These are phyloP conservation scores for Mycalesis mineus DNA, from an alignment of 2,888 invertebrate species.

Conservation along the genomic window DNA sequence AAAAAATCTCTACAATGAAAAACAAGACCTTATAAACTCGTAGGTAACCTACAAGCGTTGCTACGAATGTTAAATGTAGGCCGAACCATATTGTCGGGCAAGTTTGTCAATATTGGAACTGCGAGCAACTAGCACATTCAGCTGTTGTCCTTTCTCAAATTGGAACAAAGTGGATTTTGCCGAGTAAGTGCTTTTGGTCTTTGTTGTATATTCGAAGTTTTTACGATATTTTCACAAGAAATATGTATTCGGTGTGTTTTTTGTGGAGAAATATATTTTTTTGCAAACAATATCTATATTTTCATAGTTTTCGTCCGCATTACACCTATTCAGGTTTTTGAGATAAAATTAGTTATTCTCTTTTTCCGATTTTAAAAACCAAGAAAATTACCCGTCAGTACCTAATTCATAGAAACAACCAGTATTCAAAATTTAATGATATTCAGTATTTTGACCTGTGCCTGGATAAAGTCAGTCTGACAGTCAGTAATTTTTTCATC, in stretches of 20 bases:
- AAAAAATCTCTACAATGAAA: not conserved
- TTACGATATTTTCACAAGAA: not conserved
- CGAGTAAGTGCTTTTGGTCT: slow-evolving; percentile 16
- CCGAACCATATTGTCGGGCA: slow-evolving; percentile 30
- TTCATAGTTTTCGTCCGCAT: too few relatives aligned
- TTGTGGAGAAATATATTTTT: not conserved
- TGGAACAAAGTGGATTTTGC: slow-evolving; percentile 19
- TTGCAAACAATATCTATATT: too few relatives aligned
- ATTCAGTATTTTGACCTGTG: too few relatives aligned
- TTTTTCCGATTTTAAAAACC: too few relatives aligned
- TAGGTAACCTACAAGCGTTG: not conserved
- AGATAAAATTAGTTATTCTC: too few relatives aligned
- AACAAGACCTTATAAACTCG: too few relatives aligned
- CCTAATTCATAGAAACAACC: too few relatives aligned
- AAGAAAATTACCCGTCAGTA: too few relatives aligned
- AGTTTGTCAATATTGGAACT: slow-evolving; percentile 39
- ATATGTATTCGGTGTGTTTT: not conserved
- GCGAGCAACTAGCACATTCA: slow-evolving; percentile 32
- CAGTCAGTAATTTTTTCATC: too few relatives aligned
- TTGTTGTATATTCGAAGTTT: slow-evolving; percentile 5
- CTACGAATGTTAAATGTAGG: slow-evolving; percentile 22
- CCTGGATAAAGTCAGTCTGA: too few relatives aligned
- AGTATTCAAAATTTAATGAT: too few relatives aligned
- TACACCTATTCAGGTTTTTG: too few relatives aligned
- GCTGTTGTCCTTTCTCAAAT: slow-evolving; percentile 33